Percentiles rank a stretch among this genome's conserved stretches.
These are phyloP conservation scores for Matsumurasca onukii DNA, from an alignment of 1,140 invertebrate genomes.

Conservation along the genomic window DNA sequence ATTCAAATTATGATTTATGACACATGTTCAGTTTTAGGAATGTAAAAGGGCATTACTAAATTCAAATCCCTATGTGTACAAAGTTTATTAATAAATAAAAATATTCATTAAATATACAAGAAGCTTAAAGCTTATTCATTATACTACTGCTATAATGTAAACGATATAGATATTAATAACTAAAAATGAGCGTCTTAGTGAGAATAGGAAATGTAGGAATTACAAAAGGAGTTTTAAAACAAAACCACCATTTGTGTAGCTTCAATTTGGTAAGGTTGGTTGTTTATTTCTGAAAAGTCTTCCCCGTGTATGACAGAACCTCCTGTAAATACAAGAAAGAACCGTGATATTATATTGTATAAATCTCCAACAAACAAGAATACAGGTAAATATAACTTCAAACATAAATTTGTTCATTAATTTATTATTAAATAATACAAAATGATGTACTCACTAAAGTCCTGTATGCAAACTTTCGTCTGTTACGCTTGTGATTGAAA, in stretches of 20 bases:
- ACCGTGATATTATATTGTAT: background rate
- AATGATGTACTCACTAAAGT: constrained; percentile 36
- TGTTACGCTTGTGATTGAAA: constrained; percentile 72
- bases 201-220: constrained; percentile 15
- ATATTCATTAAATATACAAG: no score
- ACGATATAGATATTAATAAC: no score
- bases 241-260: constrained; percentile 44
- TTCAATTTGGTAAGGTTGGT: constrained; percentile 50
- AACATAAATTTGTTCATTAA: constrained; percentile 25
- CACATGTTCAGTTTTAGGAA: no score
- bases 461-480: constrained; percentile 53
- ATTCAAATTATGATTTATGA: no score
- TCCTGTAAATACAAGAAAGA: constrained; percentile 55
- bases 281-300: constrained; percentile 56
- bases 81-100: no score
- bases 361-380: constrained; percentile 38
- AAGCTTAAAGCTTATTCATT: no score
- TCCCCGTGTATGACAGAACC: constrained; percentile 49
- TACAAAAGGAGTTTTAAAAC: constrained; percentile 7
- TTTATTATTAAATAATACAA: constrained; percentile 31
- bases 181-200: no score
- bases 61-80: no score
- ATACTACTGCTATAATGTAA: no score
- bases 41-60: no score
- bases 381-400: constrained; percentile 36